Percentiles rank a stretch among this genome's conserved stretches.
phyloP scores from a whole-genome alignment of 1,140 invertebrate species.

The Papilio aristodemus region DNA sequence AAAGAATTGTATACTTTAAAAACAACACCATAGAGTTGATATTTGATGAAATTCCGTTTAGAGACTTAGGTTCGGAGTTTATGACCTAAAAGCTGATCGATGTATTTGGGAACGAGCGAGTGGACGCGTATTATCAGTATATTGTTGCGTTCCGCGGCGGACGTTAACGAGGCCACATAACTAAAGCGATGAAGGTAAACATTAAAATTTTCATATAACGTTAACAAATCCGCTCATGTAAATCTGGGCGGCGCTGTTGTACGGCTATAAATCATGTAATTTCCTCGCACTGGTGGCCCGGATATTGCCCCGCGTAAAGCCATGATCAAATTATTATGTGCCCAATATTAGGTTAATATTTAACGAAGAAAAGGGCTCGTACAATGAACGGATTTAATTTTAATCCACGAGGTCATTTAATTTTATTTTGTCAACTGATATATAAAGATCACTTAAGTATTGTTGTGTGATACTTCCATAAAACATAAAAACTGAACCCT shows the following conservation, averaged over 20 bases:
- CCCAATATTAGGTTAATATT: slow-evolving; percentile 32
- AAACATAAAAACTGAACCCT: too few species aligned
- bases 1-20: too few species aligned
- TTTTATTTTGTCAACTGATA: background rate
- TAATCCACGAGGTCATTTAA: background rate
- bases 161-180: slow-evolving; percentile 24
- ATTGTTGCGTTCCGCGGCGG: slow-evolving; percentile 4
- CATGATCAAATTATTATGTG: slow-evolving; percentile 28
- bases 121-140: background rate
- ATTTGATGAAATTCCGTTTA: too few species aligned
- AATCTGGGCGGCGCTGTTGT: slow-evolving; percentile 23
- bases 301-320: slow-evolving; percentile 30
- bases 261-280: slow-evolving; percentile 28
- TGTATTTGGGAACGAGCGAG: background rate
- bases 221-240: slow-evolving; percentile 29
- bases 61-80: too few species aligned
- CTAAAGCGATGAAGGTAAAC: slow-evolving; percentile 19
- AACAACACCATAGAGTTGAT: too few species aligned
- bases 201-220: slow-evolving; percentile 25
- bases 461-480: too few species aligned
- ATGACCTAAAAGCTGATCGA: too few species aligned
- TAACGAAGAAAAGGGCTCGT: slow-evolving; percentile 15
- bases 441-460: too few species aligned
- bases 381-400: background rate
- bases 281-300: slow-evolving; percentile 28